phyloP scores from a whole-genome alignment of 2,113 vertebrate genomes.

The Phodopus roborovskii region DNA sequence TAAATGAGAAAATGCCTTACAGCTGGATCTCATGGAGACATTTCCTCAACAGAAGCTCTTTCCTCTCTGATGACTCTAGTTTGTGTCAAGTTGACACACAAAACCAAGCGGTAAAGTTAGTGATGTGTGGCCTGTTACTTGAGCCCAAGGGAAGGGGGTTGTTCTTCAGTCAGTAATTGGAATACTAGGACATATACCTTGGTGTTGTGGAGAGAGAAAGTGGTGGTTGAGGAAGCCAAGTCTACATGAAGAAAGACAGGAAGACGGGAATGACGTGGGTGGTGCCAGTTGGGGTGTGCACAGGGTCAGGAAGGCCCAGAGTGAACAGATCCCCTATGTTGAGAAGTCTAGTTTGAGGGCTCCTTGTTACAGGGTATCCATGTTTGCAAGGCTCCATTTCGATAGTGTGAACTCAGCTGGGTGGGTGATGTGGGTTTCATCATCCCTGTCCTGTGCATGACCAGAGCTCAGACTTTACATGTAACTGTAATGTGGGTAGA shows the following conservation, averaged over 20 bases:
- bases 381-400: not conserved
- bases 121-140: not conserved
- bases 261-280: too few relatives aligned
- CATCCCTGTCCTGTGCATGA: fast-evolving
- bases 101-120: not conserved
- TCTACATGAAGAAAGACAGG: fast-evolving
- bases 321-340: not conserved
- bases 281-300: fast-evolving
- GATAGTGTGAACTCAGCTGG: not conserved
- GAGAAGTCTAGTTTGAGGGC: not conserved
- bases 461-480: not conserved
- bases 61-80: not conserved
- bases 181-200: not conserved
- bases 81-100: not conserved
- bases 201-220: too few relatives aligned
- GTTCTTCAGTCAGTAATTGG: not conserved
- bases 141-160: not conserved
- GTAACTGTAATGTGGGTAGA: not conserved
- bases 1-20: not conserved
- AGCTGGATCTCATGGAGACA: not conserved
- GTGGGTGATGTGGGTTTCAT: too few relatives aligned
- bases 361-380: not conserved
- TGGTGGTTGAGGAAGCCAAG: not conserved
- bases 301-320: fast-evolving
- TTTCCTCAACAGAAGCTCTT: not conserved